These are phyloP conservation scores for Galerucella nymphaeae DNA, from an alignment of 2,888 invertebrate genomes.

Conservation along the genomic window DNA sequence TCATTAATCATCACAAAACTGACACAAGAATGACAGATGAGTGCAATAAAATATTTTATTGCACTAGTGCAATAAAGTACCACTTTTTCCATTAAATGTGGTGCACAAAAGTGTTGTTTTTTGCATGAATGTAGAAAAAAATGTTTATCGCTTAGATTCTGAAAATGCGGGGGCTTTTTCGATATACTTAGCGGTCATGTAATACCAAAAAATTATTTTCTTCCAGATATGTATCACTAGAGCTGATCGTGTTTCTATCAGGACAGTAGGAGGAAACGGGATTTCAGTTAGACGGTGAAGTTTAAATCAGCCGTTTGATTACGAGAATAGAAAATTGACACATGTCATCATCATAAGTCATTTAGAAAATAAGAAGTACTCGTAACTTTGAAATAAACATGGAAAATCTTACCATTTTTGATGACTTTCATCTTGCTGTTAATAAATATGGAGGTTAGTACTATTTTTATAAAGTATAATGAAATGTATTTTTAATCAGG, in stretches of 20 bases:
- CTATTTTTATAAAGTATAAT: not conserved
- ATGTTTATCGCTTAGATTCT: not conserved
- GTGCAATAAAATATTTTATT: no score
- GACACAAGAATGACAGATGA: no score
- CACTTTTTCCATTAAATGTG: no score
- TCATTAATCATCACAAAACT: no score
- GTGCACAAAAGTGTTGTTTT: no score
- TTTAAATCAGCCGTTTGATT: not conserved
- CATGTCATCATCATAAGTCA: not conserved
- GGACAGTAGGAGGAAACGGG: not conserved
- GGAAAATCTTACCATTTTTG: conserved; percentile 21
- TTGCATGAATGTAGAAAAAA: no score
- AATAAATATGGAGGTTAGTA: conserved; percentile 28
- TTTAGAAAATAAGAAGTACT: not conserved
- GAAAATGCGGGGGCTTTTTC: not conserved
- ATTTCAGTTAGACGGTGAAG: not conserved
- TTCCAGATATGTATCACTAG: conserved; percentile 13
- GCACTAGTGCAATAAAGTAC: no score
- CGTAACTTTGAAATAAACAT: conserved; percentile 1
- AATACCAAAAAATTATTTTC: not conserved
- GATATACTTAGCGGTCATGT: not conserved
- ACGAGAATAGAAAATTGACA: not conserved
- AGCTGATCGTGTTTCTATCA: not conserved
- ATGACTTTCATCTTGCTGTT: conserved; percentile 18
- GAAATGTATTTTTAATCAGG: no score